A percentile compares a stretch with the other conserved stretches of the same genome.
phyloP scores from a whole-genome alignment of 2,797 vertebrate species.

The Tokudaia tokunoshimensis region DNA sequence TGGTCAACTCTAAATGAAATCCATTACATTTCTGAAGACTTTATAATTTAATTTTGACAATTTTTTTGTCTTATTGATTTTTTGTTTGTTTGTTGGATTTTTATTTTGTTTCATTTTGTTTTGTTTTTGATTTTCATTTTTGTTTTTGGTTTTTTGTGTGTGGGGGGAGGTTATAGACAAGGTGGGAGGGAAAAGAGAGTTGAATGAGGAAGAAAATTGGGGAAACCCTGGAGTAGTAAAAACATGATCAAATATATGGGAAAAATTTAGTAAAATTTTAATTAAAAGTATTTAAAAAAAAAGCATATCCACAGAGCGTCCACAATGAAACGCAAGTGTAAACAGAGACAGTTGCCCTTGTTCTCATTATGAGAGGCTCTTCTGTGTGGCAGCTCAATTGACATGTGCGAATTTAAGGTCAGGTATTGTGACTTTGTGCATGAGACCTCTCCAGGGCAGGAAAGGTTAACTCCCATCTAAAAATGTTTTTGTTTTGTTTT shows the following conservation, averaged over 20 bases:
- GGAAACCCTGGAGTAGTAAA: neutral
- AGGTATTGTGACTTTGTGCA: neutral
- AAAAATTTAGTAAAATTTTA: neutral
- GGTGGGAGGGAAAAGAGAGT: neutral
- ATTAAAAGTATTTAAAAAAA: neutral
- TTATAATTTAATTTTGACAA: neutral
- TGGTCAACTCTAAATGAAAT: neutral
- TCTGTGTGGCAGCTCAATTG: neutral
- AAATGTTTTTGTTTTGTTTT: slow-evolving; percentile 1
- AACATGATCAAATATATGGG: neutral
- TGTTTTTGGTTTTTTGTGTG: neutral
- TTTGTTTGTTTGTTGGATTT: neutral
- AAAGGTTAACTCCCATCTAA: neutral
- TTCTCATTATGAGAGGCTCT: neutral
- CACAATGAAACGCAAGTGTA: slow-evolving; percentile 26
- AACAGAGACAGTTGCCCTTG: slow-evolving; percentile 1
- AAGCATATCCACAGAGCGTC: neutral
- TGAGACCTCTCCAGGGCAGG: neutral
- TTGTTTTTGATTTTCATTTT: no score
- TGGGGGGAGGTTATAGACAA: neutral
- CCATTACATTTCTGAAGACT: neutral
- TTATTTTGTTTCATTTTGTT: neutral
- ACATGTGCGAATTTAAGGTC: slow-evolving; percentile 35
- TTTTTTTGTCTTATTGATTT: neutral
- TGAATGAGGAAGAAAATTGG: neutral